These are phyloP conservation scores for Oligia latruncula DNA, from an alignment of 2,888 invertebrate species.

Conservation along the genomic window DNA sequence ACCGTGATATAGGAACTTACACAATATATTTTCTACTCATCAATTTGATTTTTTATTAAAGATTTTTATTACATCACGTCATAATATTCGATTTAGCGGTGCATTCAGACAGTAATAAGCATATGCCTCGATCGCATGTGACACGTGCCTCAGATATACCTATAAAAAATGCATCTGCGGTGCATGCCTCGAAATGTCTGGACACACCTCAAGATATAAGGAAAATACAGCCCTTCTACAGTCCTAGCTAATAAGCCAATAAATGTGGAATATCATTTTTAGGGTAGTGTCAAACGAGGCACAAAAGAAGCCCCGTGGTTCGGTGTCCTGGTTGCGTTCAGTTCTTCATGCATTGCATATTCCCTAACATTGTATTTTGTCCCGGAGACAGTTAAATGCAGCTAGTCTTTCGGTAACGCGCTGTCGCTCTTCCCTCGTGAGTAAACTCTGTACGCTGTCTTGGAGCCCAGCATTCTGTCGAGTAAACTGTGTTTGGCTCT, in stretches of 20 bases:
- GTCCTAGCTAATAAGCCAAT: conserved; percentile 15
- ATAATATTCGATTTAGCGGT: neutral
- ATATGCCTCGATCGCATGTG: neutral
- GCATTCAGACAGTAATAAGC: neutral
- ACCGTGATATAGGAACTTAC: neutral
- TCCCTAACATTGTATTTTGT: conserved; percentile 36
- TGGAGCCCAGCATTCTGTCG: conserved; percentile 95
- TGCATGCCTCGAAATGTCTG: neutral
- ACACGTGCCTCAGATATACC: neutral
- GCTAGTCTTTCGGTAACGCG: conserved; percentile 95
- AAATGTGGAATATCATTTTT: conserved; percentile 9
- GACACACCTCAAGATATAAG: neutral
- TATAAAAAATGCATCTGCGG: neutral
- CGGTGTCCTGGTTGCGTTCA: conserved; percentile 21
- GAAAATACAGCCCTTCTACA: neutral
- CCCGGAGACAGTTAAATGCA: conserved; percentile 45
- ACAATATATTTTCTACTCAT: conserved; percentile 6
- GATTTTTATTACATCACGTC: neutral
- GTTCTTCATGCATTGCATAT: conserved; percentile 28
- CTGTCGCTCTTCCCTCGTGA: conserved; percentile 97
- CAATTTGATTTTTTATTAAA: conserved; percentile 4
- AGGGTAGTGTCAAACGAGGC: neutral
- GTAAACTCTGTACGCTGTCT: conserved; percentile 93
- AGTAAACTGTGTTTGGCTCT: conserved; percentile 96
- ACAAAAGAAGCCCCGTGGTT: conserved; percentile 1